Base-by-base conservation (phyloP, 2,888 invertebrate species). In the Gymnosoma rotundatum region DNA sequence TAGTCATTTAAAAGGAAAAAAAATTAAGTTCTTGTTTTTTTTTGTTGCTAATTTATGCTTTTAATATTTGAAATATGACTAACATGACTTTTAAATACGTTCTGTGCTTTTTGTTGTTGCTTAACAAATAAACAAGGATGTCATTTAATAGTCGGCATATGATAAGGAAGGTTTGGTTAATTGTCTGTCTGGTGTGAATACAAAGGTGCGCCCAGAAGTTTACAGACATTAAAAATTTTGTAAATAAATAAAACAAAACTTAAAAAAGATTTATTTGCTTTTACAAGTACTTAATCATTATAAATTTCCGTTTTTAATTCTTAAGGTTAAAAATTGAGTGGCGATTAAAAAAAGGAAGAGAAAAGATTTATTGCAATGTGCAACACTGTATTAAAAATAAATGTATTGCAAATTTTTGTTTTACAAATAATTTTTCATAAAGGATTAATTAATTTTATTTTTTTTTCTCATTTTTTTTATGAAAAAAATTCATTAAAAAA, bases 31-130 rank as follows among this genome's bases (percentile, higher is more conserved):
- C 18, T 16, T 32, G 36, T 36, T 48, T 18, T 52, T 16, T 45
- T 48, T 48, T 36, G 16, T 52, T 73, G 60, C 50, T 58, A 75
- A 75, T 80, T 67, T 74, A 74, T 69, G 74, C 69, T 80, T 74
- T 74, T 74, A 69, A 63, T 74, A 67, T 67, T n/a, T 61, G 36
- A 63, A 69, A 66, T 69, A 74, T 80, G 74, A 80, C 79, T 79
- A 79, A 79, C 73, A 60, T 45, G 58, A 73, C 16, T 32, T 73
- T 66, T 25, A 58, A 72, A 64, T 54, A 20, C 36, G 36, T 58
- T 60, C 54, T 20, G 10, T 66, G 7, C 9, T 20, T 20, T 18
- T 52, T 4, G n/a, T 52, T 52, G n/a, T 38, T 21, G 69, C 58
- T 58, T 58, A 52, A 54, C 60, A 76, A 58, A 36, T 69, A 74